These are phyloP conservation scores for Agrenia bidenticulata DNA, from an alignment of 2,888 invertebrate species.

Conservation along the genomic window DNA sequence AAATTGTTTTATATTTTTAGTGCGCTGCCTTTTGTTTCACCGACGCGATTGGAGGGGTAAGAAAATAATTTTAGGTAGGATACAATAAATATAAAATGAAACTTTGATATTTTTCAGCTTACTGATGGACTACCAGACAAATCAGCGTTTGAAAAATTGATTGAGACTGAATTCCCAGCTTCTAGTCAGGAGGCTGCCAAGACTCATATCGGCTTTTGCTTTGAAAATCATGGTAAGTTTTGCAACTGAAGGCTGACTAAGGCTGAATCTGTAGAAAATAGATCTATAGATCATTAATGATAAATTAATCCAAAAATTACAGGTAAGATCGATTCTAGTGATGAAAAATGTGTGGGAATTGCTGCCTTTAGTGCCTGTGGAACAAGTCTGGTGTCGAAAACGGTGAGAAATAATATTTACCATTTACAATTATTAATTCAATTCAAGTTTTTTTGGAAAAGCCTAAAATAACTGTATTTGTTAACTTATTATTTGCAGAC, in stretches of 20 bases:
- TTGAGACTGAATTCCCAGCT: conserved; percentile 38
- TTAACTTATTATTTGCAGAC: no score
- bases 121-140: conserved; percentile 42
- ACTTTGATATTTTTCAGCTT: conserved; percentile 18
- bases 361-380: conserved; percentile 41
- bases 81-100: neutral
- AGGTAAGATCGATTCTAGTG: conserved; percentile 33
- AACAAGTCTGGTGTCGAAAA: conserved; percentile 36
- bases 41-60: conserved; percentile 39
- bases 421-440: no score
- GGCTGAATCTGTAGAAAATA: no score
- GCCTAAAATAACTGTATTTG: no score
- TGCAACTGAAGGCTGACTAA: no score
- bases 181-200: conserved; percentile 24
- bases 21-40: conserved; percentile 38
- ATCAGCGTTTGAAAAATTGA: conserved; percentile 28
- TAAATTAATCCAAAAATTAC: neutral
- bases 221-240: conserved; percentile 30
- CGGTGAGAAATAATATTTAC: conserved; percentile 25
- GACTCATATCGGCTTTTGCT: conserved; percentile 29
- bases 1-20: conserved; percentile 15
- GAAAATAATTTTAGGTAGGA: conserved; percentile 5
- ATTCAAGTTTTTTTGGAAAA: no score
- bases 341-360: conserved; percentile 30
- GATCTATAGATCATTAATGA: neutral